Conservation (phyloP, 2,797 vertebrate species). For the Calcarius lapponicus region DNA sequence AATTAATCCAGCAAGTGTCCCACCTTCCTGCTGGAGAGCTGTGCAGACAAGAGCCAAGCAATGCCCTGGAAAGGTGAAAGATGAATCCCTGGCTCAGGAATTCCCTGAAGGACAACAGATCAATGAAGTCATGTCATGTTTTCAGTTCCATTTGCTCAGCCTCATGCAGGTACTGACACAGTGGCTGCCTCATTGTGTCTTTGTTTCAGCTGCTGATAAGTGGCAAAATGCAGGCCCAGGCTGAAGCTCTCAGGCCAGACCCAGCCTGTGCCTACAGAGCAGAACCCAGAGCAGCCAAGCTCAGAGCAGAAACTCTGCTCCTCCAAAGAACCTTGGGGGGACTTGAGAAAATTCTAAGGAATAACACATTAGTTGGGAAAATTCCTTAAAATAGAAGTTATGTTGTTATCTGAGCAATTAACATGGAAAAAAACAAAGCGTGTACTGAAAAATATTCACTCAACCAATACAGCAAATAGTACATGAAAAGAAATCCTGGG, state of each 20-base stretch:
- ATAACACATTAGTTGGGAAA: neutral
- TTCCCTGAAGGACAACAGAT: neutral
- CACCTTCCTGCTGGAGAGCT: neutral
- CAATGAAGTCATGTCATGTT: neutral
- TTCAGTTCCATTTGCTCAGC: neutral
- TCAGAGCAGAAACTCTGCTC: neutral
- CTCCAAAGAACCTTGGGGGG: neutral
- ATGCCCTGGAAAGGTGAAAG: neutral
- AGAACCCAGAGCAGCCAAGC: neutral
- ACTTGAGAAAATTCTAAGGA: neutral
- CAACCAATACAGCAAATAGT: neutral
- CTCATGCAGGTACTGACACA: neutral
- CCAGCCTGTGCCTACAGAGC: neutral
- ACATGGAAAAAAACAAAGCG: neutral
- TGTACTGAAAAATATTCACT: neutral
- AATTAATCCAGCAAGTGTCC: neutral
- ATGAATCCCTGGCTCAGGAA: neutral
- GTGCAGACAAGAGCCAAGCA: neutral
- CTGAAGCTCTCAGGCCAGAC: neutral
- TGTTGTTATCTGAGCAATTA: neutral
- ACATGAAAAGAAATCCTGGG: neutral
- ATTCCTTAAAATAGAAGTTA: neutral
- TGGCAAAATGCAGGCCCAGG: neutral
- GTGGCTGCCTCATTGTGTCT: neutral
- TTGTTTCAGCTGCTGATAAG: slow-evolving; percentile 1